phyloP scores from a whole-genome alignment of 2,113 vertebrate genomes.

The Petroica traversi region DNA sequence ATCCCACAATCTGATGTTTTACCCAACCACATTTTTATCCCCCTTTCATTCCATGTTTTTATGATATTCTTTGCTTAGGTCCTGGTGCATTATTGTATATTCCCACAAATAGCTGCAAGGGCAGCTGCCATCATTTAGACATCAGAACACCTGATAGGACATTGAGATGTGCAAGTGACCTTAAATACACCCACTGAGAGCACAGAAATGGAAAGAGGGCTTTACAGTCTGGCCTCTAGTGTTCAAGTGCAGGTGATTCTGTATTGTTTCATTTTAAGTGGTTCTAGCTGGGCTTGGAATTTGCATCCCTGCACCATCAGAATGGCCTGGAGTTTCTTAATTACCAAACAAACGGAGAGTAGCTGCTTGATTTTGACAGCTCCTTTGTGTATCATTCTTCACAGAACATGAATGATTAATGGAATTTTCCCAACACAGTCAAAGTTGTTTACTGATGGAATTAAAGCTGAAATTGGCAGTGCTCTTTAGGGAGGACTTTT shows the following conservation, averaged over 20 bases:
- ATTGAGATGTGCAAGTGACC: constrained; percentile 6
- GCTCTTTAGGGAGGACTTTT: constrained; percentile 74
- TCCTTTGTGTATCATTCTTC: constrained; percentile 79
- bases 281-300: constrained; percentile 56
- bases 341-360: constrained; percentile 79
- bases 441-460: constrained; percentile 81
- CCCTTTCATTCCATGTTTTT: neutral
- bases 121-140: neutral
- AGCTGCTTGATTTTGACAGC: constrained; percentile 72
- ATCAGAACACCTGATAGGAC: neutral
- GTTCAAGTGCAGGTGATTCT: constrained; percentile 35
- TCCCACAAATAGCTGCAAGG: neutral
- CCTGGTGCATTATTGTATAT: neutral
- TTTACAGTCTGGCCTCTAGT: neutral
- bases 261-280: neutral
- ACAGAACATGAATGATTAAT: constrained; percentile 82
- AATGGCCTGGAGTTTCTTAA: constrained; percentile 75
- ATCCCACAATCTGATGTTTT: neutral
- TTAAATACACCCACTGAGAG: neutral
- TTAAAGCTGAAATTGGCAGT: constrained; percentile 78
- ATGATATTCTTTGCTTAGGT: neutral
- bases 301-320: constrained; percentile 52
- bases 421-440: constrained; percentile 79
- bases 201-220: neutral
- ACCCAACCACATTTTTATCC: neutral